Evolutionary conservation across 1,140 invertebrate genomes (phyloP), one percentile per base, ranked within the genome.

Genomic region (Drosophila quadrilineata): DNA sequence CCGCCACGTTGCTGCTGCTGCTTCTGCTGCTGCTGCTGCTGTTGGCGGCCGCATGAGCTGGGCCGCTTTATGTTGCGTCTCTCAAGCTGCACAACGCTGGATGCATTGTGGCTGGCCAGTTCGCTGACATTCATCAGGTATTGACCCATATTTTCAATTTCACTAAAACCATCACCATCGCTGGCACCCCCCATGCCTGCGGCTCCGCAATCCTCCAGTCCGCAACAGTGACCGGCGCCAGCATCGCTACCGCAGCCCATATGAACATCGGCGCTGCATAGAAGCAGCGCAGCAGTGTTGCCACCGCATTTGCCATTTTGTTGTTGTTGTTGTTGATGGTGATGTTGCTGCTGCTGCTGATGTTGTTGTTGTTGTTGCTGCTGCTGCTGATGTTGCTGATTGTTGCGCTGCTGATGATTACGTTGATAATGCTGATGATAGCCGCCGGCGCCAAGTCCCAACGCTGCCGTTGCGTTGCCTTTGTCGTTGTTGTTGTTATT

Each of bases 91-190:
- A 74, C 72, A 53, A 90, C 71, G 76, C 52, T 33, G 19, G 46
- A 22, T 9, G 46, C 46, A 17, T 88, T 89, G 54, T 71, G 82
- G 50, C 73, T 69, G 65, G 62, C 14, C 86, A 79, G 10, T 70
- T 38, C 52, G 60, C 52, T 57, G 50, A 75, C 71, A 41, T 85
- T 86, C 79, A 89, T 89, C 88, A 89, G 64, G 88, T 89, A 75
- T 84, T 88, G 77, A 89, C 88, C 88, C 88, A 89, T 84, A 89
- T 89, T 88, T 88, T 91, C 90, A 60, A 75, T 85, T 87, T 91
- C 91, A 89, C 90, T 91, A 86, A 91, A 90, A 89, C 90, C 89
- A 80, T 91, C 90, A 71, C 84, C 80, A 87, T 80, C 82, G 60
- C 76, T 88, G 84, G 67, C 67, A 59, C 66, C 50, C 57, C 50